A percentile compares a stretch with the other conserved stretches of the same genome.
These are phyloP conservation scores for Labia minor DNA, from an alignment of 2,888 invertebrate species.

Conservation along the genomic window DNA sequence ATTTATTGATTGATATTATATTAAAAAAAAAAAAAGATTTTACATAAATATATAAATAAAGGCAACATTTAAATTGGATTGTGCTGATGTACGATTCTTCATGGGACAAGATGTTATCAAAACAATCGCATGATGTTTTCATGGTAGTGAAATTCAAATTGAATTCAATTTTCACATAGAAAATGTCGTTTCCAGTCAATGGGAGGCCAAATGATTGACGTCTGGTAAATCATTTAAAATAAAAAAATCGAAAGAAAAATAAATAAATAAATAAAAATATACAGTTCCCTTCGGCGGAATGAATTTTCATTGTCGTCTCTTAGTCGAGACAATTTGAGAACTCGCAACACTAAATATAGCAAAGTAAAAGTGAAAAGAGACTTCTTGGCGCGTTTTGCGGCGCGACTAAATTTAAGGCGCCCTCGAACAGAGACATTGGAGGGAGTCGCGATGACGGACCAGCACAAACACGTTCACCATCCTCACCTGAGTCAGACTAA, in stretches of 20 bases:
- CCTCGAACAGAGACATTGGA: not conserved
- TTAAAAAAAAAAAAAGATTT: too few relatives aligned
- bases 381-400: constrained; percentile 8
- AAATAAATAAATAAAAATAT: too few relatives aligned
- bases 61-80: too few relatives aligned
- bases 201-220: not conserved
- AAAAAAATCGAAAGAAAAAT: not conserved
- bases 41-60: too few relatives aligned
- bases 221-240: not conserved
- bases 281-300: not conserved
- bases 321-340: not conserved
- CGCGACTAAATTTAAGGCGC: not conserved
- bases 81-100: too few relatives aligned
- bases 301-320: constrained; percentile 3
- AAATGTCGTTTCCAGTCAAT: too few relatives aligned
- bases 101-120: too few relatives aligned
- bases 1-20: too few relatives aligned
- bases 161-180: too few relatives aligned
- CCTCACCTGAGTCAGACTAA: too few relatives aligned
- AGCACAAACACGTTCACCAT: not conserved
- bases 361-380: not conserved
- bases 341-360: constrained; percentile 6
- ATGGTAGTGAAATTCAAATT: too few relatives aligned
- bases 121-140: too few relatives aligned
- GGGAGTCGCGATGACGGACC: not conserved